A percentile compares a stretch with the other conserved stretches of the same genome.
Evolutionary conservation across 2,113 vertebrate species (phyloP).

Genomic region (Halcyon malimbica): DNA sequence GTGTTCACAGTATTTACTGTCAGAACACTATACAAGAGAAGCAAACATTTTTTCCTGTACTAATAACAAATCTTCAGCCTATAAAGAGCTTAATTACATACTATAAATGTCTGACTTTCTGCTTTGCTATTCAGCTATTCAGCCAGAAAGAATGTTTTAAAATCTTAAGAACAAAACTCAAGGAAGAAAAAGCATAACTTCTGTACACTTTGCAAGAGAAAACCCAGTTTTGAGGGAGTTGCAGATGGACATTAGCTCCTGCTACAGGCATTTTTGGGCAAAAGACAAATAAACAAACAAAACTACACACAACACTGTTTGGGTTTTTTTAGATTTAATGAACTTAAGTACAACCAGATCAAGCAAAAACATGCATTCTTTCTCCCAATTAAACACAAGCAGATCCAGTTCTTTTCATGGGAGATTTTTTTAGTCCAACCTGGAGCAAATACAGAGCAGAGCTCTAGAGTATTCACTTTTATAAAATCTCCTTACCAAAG

Average conservation of each 20-base stretch:
- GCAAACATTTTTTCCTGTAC: conserved; percentile 6
- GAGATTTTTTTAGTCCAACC: neutral
- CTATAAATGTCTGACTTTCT: conserved; percentile 61
- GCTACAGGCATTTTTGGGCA: neutral
- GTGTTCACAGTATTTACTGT: neutral
- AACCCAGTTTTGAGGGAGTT: neutral
- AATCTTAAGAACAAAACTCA: conserved; percentile 46
- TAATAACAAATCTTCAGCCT: conserved; percentile 63
- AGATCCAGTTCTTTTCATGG: neutral
- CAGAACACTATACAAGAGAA: neutral
- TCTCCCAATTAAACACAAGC: neutral
- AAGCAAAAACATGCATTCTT: neutral
- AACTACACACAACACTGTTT: neutral
- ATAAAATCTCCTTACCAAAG: neutral
- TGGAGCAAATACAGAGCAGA: neutral
- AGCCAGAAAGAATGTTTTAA: conserved; percentile 55
- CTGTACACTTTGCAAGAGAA: conserved; percentile 48
- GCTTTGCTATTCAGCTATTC: conserved; percentile 64
- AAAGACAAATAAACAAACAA: conserved; percentile 26
- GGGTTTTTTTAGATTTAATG: conserved; percentile 10
- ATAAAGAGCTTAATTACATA: conserved; percentile 70
- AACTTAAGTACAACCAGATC: conserved; percentile 47
- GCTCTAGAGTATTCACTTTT: neutral
- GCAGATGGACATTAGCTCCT: neutral
- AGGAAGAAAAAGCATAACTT: conserved; percentile 54